Evolutionary conservation across 2,113 vertebrate genomes (phyloP), one percentile per base, ranked within the genome.

Genomic region (Nanorana parkeri): DNA sequence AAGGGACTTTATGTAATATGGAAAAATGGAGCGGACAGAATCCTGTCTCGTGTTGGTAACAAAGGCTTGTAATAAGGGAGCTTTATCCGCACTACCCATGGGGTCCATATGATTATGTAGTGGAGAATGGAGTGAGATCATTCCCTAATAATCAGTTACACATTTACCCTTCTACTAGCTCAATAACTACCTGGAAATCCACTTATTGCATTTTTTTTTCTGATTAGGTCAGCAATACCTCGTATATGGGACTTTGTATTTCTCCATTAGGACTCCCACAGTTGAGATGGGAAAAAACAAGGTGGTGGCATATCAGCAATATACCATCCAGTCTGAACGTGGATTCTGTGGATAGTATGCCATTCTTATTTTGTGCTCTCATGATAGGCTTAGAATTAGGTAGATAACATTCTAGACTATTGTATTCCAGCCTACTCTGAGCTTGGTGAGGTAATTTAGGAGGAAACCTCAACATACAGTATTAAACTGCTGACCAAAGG

Each of bases 1-100:
- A 82, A 75, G 69, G 80, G 63, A 82, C 80, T 75, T 82, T 82
- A 72, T 60, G 51, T 47, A 75, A 74, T 68, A 75, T 58, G 29
- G 47, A 58, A 66, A 47, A 82, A 51, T 47, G 24, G 47, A 21
- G 79, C 60, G n/a, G 68, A n/a, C 60, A 4, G 60, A 74, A 74
- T 81, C 60, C 69, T 20, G 47, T 65, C 69, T 66, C 16, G 19
- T 23, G 58, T 56, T 73, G 60, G 28, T 65, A 66, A 73, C 47
- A 73, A 64, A 81, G 63, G 55, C 11, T 51, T 67, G 28, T 66
- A 75, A 75, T 75, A 82, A 82, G 52, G 69, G 13, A 47, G 51
- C 21, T 73, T 82, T 75, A 75, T 73, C 71, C 32, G n/a, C 17
- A 6, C 52, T 67, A 29, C 20, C 71, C 80, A 67, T 72, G 69